A percentile compares a stretch with the other conserved stretches of the same genome.
These are phyloP conservation scores for Gobio occitaniae DNA, from an alignment of 2,797 vertebrate genomes.

Conservation along the genomic window DNA sequence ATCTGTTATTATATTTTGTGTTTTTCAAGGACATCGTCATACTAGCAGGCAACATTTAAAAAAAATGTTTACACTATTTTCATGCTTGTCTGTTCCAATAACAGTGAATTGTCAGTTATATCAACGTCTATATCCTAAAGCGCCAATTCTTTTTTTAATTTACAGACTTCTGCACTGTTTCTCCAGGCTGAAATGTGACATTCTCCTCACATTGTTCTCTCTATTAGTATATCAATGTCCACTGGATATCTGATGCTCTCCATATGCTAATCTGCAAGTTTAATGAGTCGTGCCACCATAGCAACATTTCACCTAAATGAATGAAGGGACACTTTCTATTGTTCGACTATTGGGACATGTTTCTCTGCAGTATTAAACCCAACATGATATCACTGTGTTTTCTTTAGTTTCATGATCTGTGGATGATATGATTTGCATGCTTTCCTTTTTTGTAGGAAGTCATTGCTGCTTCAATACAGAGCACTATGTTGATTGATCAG, in stretches of 20 bases:
- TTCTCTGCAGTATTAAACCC: not conserved
- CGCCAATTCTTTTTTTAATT: not conserved
- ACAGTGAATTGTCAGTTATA: not conserved
- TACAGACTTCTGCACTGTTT: not conserved
- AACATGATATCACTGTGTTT: not conserved
- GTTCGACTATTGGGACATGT: conserved; percentile 5
- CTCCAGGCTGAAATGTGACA: not conserved
- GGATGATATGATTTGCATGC: conserved; percentile 12
- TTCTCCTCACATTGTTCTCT: conserved; percentile 14
- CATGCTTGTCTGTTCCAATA: not conserved
- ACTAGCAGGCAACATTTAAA: not conserved
- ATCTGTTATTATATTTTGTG: not conserved
- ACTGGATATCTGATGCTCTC: conserved; percentile 29
- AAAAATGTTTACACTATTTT: not conserved
- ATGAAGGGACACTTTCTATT: conserved; percentile 13
- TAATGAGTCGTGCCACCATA: conserved; percentile 47
- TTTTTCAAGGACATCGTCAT: not conserved
- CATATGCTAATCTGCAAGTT: conserved; percentile 53
- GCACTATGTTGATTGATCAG: conserved; percentile 30
- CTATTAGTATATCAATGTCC: conserved; percentile 45
- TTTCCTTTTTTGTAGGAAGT: conserved; percentile 41
- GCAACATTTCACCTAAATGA: conserved; percentile 45
- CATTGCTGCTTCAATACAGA: not conserved
- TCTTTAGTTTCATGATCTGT: not conserved
- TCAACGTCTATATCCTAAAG: not conserved